Conservation (phyloP, 2,888 invertebrate species). For the Chloroclysta siterata region DNA sequence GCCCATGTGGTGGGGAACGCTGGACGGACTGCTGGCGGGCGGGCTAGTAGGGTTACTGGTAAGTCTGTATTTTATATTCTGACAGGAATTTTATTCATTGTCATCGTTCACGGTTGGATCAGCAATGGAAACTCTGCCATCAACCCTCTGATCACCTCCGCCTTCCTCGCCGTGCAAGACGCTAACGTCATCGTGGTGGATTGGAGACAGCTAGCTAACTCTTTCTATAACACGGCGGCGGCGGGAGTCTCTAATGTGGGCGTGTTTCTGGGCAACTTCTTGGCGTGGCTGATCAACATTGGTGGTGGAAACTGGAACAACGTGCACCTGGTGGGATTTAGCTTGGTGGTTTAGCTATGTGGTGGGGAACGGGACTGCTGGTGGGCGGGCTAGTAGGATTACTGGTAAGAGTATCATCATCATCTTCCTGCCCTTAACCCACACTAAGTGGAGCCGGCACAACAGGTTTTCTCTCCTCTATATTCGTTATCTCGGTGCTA, state of each 20-base stretch:
- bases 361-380: conserved; percentile 59
- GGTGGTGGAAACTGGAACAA: conserved; percentile 67
- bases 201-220: conserved; percentile 61
- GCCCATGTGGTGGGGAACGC: conserved; percentile 73
- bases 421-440: no score
- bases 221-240: conserved; percentile 57
- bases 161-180: conserved; percentile 47
- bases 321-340: conserved; percentile 74
- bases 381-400: conserved; percentile 51
- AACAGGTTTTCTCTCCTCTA: no score
- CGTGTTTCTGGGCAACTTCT: conserved; percentile 64
- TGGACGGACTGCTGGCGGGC: conserved; percentile 54
- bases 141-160: conserved; percentile 26
- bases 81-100: no score
- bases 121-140: conserved; percentile 31
- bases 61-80: no score
- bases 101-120: conserved; percentile 36
- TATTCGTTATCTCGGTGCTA: no score
- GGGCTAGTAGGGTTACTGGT: conserved; percentile 62
- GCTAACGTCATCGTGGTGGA: conserved; percentile 72
- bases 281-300: conserved; percentile 66
- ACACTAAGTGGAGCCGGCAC: no score
- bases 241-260: conserved; percentile 65
- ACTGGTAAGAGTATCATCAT: conserved; percentile 62
- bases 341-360: conserved; percentile 78